Conservation (phyloP, 2,113 vertebrate species). For the Xenopus laevis region DNA sequence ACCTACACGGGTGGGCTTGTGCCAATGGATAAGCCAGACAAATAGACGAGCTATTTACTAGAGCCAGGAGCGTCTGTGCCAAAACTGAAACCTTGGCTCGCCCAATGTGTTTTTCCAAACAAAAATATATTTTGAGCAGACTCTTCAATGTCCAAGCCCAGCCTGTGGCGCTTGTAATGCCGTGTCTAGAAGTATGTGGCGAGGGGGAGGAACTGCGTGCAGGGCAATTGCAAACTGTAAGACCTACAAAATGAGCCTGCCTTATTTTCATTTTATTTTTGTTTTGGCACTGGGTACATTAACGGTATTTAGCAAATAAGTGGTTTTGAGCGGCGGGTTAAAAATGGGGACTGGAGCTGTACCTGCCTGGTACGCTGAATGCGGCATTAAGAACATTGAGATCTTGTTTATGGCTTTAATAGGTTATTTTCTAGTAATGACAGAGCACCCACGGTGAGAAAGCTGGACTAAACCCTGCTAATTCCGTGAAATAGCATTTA, state of each 20-base stretch:
- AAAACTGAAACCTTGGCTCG: not conserved
- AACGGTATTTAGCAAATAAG: too few relatives aligned
- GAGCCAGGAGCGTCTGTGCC: slow-evolving; percentile 8
- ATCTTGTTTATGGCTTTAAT: not conserved
- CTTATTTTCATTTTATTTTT: too few relatives aligned
- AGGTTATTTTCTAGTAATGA: not conserved
- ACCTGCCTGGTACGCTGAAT: too few relatives aligned
- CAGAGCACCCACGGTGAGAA: not conserved
- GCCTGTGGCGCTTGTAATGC: not conserved
- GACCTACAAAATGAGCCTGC: not conserved
- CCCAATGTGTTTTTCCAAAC: not conserved
- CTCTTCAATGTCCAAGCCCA: not conserved
- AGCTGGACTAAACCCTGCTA: not conserved
- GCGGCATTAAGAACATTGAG: not conserved
- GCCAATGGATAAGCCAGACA: not conserved
- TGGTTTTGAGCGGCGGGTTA: too few relatives aligned
- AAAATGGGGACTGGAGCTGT: too few relatives aligned
- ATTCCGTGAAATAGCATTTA: slow-evolving; percentile 1
- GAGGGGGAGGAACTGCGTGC: not conserved
- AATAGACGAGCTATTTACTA: not conserved
- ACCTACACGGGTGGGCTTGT: slow-evolving; percentile 1
- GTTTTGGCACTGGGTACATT: too few relatives aligned
- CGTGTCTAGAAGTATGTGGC: not conserved
- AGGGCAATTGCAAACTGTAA: not conserved
- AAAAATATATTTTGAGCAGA: not conserved